A percentile compares a stretch with the other conserved stretches of the same genome.
These are phyloP conservation scores for Priocnemis perturbator DNA, from an alignment of 2,888 invertebrate genomes.

Conservation along the genomic window DNA sequence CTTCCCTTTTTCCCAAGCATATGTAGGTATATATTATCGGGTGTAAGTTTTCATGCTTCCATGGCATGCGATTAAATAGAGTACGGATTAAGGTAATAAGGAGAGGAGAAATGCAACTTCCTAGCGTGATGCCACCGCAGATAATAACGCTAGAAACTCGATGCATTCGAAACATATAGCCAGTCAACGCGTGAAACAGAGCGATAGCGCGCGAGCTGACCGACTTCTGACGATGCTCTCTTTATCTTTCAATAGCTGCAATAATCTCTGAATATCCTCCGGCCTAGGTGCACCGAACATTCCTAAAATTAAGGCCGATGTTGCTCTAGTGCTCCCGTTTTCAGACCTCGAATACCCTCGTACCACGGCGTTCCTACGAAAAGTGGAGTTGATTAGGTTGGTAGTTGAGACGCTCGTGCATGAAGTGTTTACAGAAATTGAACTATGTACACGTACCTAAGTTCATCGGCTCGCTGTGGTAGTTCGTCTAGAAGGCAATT, in stretches of 20 bases:
- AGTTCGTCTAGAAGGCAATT: constrained; percentile 60
- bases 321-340: constrained; percentile 60
- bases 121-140: neutral
- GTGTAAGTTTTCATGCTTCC: neutral
- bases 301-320: constrained; percentile 67
- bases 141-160: neutral
- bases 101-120: constrained; percentile 4
- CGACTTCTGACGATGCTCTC: constrained; percentile 64
- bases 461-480: constrained; percentile 66
- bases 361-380: constrained; percentile 64
- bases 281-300: constrained; percentile 64
- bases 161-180: no score
- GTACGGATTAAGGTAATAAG: neutral
- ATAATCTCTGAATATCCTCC: constrained; percentile 67
- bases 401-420: no score
- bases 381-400: neutral
- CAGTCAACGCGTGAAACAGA: constrained; percentile 53
- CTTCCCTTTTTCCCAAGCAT: neutral
- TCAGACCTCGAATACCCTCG: constrained; percentile 71
- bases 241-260: constrained; percentile 67
- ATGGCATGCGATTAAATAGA: neutral
- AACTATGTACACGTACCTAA: constrained; percentile 54
- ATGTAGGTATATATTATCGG: neutral
- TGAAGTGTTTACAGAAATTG: constrained; percentile 1
- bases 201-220: constrained; percentile 64